These are phyloP conservation scores for Amaurobius ferox DNA, from an alignment of 2,888 invertebrate species.

Conservation along the genomic window DNA sequence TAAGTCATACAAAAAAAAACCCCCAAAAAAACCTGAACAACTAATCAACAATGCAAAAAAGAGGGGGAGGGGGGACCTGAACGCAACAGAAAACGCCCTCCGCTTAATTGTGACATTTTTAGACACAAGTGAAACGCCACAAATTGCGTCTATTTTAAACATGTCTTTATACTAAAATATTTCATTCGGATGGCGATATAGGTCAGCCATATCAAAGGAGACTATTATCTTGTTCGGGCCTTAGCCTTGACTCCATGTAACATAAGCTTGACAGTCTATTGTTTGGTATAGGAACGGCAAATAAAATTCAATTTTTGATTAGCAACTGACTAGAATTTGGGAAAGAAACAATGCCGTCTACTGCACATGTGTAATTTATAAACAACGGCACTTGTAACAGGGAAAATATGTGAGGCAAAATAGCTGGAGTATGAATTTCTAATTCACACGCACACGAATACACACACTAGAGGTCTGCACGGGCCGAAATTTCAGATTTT, in stretches of 20 bases:
- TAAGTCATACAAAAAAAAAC: too few species aligned
- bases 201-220: constrained; percentile 26
- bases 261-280: constrained; percentile 31
- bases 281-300: constrained; percentile 1
- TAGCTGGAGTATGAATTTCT: too few species aligned
- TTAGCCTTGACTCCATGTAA: constrained; percentile 26
- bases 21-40: too few species aligned
- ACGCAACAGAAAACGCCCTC: too few species aligned
- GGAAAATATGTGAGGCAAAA: too few species aligned
- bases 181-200: background rate
- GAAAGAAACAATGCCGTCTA: constrained; percentile 17
- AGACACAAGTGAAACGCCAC: background rate
- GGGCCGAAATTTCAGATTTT: too few species aligned
- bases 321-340: background rate
- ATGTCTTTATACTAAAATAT: background rate
- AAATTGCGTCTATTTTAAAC: constrained; percentile 3
- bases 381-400: background rate
- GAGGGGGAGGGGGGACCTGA: too few species aligned
- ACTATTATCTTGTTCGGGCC: constrained; percentile 1
- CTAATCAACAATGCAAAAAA: too few species aligned
- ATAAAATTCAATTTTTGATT: constrained; percentile 23
- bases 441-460: too few species aligned
- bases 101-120: background rate
- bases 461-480: too few species aligned
- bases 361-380: constrained; percentile 15